Percentiles rank a stretch among this genome's conserved stretches.
Evolutionary conservation across 2,888 invertebrate species (phyloP).

Genomic region (Theodoxus fluviatilis): DNA sequence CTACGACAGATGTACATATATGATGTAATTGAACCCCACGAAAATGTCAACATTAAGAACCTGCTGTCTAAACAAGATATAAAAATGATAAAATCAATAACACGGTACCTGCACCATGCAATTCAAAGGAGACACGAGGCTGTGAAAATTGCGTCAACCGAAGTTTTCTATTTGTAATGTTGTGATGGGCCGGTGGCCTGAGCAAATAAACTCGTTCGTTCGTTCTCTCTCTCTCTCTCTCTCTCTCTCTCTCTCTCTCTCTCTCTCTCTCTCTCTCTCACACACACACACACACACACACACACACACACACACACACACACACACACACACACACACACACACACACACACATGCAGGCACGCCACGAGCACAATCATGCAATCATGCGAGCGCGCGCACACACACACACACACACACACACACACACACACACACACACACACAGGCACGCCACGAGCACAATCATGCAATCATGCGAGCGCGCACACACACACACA

Average conservation of each 20-base stretch:
- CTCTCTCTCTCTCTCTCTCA: neutral
- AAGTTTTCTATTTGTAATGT: too few relatives aligned
- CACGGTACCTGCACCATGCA: too few relatives aligned
- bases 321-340: constrained; percentile 1
- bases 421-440: neutral
- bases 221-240: neutral
- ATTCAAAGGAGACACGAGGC: too few relatives aligned
- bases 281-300: constrained; percentile 9
- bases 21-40: too few relatives aligned
- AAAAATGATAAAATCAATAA: too few relatives aligned
- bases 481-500: neutral
- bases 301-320: neutral
- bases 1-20: too few relatives aligned
- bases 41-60: too few relatives aligned
- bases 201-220: neutral
- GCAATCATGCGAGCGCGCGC: neutral
- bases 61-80: too few relatives aligned
- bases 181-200: too few relatives aligned
- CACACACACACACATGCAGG: neutral
- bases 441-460: neutral
- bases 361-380: neutral
- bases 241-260: neutral
- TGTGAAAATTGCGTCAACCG: too few relatives aligned
- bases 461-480: neutral
- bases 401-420: neutral